Evolutionary conservation across 2,797 vertebrate genomes (phyloP), one percentile per base, ranked within the genome.

Genomic region (Melopsittacus undulatus): DNA sequence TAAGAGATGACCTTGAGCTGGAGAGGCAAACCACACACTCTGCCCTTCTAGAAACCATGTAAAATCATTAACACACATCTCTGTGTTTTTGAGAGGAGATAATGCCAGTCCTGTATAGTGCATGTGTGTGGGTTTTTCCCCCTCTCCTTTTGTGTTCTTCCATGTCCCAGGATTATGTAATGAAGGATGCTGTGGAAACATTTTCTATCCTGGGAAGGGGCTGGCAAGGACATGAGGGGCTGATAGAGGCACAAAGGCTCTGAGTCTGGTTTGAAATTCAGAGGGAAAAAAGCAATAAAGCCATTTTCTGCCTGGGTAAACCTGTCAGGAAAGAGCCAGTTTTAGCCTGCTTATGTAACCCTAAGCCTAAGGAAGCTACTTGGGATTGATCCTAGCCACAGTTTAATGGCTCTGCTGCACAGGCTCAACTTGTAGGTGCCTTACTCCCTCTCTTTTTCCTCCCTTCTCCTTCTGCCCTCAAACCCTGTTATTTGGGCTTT

Each of bases 301-400:
- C 45, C 34, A 69, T 95, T 96, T 95, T 95, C 95, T 87, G 76
- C 80, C 87, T 62, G 83, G 46, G 46, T 93, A 84, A 96, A 78
- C 61, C 11, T 72, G 68, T 87, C 40, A 32, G 42, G 70, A 63
- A 46, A 66, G 68, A 93, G 59, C 76, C 81, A 43, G 68, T 45
- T 94, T 84, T 72, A 77, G 81, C 30, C 57, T 89, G 83, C 86
- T 97, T 95, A 97, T 92, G 64, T 92, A 96, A 97, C 29, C 56
- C 51, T 2, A 42, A 95, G 43, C 12, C 64, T 75, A 59, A 94
- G 89, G 78, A 67, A 80, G 48, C 61, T 6, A 3, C 67, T 32
- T 29, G 46, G 49, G 76, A 92, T 89, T 3, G 6, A 84, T 88
- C 79, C 79, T 1, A 13, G 62, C 34, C 0, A 1, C 73, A 49